phyloP scores from a whole-genome alignment of 2,797 vertebrate species.

The Channallabes apus region DNA sequence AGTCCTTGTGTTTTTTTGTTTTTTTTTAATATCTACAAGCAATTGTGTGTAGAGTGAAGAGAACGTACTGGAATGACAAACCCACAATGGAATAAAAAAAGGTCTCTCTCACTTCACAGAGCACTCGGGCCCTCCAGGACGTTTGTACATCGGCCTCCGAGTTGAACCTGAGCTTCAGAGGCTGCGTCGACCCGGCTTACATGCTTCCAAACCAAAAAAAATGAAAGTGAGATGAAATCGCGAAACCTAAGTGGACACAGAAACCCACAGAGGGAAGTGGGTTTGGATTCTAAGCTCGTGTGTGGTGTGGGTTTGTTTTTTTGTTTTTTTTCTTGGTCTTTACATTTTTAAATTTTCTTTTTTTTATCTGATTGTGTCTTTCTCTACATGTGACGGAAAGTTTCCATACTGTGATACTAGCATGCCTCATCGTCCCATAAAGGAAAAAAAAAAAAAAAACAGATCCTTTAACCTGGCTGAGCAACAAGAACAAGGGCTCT shows the following conservation, averaged over 20 bases:
- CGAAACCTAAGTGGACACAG: background rate
- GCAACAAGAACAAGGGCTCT: slow-evolving; percentile 69
- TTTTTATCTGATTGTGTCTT: slow-evolving; percentile 65
- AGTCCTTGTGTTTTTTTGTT: slow-evolving; percentile 70
- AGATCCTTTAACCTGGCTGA: slow-evolving; percentile 61
- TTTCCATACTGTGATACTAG: slow-evolving; percentile 52
- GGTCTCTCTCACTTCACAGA: background rate
- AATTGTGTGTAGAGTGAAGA: slow-evolving; percentile 46
- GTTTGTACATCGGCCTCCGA: background rate
- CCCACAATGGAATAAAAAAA: slow-evolving; percentile 39
- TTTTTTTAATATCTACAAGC: slow-evolving; percentile 58
- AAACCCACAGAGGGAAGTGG: background rate
- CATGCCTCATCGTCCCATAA: slow-evolving; percentile 44
- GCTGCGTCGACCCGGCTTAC: background rate
- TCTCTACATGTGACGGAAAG: slow-evolving; percentile 55
- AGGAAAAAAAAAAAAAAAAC: background rate
- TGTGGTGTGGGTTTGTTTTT: slow-evolving; percentile 37
- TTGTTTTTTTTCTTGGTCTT: slow-evolving; percentile 24
- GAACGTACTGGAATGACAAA: slow-evolving; percentile 70
- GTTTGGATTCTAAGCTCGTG: background rate
- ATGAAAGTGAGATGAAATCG: background rate
- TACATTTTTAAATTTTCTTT: background rate
- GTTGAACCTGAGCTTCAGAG: background rate
- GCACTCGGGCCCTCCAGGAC: background rate
- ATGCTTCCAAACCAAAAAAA: background rate